A percentile compares a stretch with the other conserved stretches of the same genome.
phyloP scores from a whole-genome alignment of 2,888 invertebrate genomes.

The Chalcis sispes region DNA sequence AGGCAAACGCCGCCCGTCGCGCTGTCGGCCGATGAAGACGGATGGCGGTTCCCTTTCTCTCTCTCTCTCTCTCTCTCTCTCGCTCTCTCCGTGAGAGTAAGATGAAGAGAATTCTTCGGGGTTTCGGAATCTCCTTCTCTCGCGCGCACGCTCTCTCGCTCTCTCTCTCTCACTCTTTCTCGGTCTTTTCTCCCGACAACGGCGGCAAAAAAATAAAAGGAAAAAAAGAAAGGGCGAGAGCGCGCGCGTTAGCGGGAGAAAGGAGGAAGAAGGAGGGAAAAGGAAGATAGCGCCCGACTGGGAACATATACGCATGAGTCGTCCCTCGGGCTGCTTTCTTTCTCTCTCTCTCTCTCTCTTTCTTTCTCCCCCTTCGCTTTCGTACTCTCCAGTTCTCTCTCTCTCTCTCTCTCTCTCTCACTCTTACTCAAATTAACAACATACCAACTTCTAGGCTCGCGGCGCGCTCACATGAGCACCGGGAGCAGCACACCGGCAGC shows the following conservation, averaged over 20 bases:
- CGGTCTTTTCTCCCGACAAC: conserved; percentile 11
- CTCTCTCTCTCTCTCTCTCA: conserved; percentile 49
- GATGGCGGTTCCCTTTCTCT: conserved; percentile 71
- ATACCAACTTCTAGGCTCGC: conserved; percentile 70
- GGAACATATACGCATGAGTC: conserved; percentile 57
- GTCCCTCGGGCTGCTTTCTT: conserved; percentile 57
- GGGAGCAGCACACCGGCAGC: conserved; percentile 8
- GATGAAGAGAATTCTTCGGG: conserved; percentile 64
- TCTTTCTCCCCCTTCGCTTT: conserved; percentile 62
- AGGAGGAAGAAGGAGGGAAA: conserved; percentile 41
- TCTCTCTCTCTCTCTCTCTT: conserved; percentile 59
- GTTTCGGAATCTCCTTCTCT: conserved; percentile 60
- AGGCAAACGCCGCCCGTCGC: conserved; percentile 76
- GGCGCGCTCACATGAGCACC: conserved; percentile 60
- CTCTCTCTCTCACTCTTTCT: conserved; percentile 18
- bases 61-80: conserved; percentile 40
- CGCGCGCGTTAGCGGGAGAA: conserved; percentile 27
- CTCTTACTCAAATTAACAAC: conserved; percentile 75
- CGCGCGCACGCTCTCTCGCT: conserved; percentile 19
- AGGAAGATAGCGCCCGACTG: conserved; percentile 58
- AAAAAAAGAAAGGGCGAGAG: conserved; percentile 53
- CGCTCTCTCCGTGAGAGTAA: conserved; percentile 36
- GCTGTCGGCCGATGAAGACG: conserved; percentile 77
- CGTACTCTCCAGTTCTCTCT: conserved; percentile 47
- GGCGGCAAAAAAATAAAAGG: not conserved